phyloP scores from a whole-genome alignment of 2,113 vertebrate genomes.

The Antechinus flavipes region DNA sequence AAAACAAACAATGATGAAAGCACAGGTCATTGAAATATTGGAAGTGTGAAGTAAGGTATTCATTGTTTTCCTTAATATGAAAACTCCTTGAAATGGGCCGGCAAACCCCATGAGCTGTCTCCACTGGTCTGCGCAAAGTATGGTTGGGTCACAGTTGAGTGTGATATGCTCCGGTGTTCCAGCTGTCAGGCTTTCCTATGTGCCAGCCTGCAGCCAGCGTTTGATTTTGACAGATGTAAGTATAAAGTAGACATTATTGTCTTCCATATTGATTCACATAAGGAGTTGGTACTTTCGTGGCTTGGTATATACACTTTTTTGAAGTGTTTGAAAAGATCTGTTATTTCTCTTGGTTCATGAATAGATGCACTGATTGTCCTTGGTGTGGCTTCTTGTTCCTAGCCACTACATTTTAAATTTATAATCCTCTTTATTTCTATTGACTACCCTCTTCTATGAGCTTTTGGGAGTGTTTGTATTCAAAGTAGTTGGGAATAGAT shows the following conservation, averaged over 20 bases:
- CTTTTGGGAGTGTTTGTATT: slow-evolving; percentile 22
- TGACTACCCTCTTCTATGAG: neutral
- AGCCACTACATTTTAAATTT: neutral
- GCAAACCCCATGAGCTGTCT: slow-evolving; percentile 90
- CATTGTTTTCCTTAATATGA: slow-evolving; percentile 84
- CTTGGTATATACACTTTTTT: neutral
- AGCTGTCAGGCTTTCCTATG: slow-evolving; percentile 96
- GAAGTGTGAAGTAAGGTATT: neutral
- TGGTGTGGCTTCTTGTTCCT: neutral
- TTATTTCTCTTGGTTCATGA: slow-evolving; percentile 27
- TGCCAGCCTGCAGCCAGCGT: slow-evolving; percentile 88
- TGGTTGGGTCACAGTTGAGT: slow-evolving; percentile 92
- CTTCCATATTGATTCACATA: neutral
- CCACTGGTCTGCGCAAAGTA: slow-evolving; percentile 93
- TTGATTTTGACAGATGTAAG: slow-evolving; percentile 92
- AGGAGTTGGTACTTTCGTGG: neutral
- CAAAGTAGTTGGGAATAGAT: neutral
- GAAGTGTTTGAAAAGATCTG: slow-evolving; percentile 1
- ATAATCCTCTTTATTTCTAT: neutral
- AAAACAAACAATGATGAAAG: neutral
- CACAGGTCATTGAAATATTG: neutral
- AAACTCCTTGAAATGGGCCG: slow-evolving; percentile 94
- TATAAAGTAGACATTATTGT: neutral
- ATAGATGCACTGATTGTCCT: neutral
- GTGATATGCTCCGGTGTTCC: slow-evolving; percentile 94